Percentiles rank a stretch among this genome's conserved stretches.
phyloP scores from a whole-genome alignment of 92 coral and sea anemone genomes.

The Phymanthus crucifer region DNA sequence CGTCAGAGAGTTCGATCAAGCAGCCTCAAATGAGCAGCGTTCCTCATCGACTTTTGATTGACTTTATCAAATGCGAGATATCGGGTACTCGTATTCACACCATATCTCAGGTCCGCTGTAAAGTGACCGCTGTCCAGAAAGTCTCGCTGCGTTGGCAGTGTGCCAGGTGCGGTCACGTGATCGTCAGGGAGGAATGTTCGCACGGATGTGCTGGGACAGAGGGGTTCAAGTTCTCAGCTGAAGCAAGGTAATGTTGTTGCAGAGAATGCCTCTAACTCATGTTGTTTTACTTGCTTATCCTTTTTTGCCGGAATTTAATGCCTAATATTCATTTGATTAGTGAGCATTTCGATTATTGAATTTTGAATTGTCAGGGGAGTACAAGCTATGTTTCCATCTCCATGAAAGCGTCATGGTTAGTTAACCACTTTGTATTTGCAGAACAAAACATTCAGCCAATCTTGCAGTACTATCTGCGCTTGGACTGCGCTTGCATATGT shows the following conservation, averaged over 20 bases:
- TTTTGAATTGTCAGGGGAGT: too few species aligned
- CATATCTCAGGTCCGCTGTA: conserved; percentile 78
- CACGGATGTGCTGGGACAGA: conserved; percentile 55
- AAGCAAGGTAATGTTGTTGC: conserved; percentile 86
- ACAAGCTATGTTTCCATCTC: too few species aligned
- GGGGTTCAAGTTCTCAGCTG: conserved; percentile 64
- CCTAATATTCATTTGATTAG: too few species aligned
- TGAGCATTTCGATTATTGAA: too few species aligned
- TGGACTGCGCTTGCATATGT: too few species aligned
- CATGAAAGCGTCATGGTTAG: too few species aligned
- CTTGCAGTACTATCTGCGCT: too few species aligned
- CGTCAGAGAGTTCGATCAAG: background rate
- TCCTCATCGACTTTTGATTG: conserved; percentile 60
- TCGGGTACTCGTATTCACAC: conserved; percentile 69
- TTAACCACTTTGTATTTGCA: too few species aligned
- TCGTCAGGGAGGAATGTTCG: conserved; percentile 65
- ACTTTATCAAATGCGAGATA: conserved; percentile 53
- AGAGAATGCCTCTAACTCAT: too few species aligned
- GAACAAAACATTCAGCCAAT: too few species aligned
- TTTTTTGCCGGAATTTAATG: too few species aligned
- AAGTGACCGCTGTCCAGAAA: conserved; percentile 82
- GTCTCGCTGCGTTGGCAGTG: conserved; percentile 83
- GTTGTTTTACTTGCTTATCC: background rate
- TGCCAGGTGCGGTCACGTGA: conserved; percentile 75
- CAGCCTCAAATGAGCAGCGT: conserved; percentile 19